Evolutionary conservation across 2,113 vertebrate genomes (phyloP), one percentile per base, ranked within the genome.

Genomic region (Sturnus vulgaris): DNA sequence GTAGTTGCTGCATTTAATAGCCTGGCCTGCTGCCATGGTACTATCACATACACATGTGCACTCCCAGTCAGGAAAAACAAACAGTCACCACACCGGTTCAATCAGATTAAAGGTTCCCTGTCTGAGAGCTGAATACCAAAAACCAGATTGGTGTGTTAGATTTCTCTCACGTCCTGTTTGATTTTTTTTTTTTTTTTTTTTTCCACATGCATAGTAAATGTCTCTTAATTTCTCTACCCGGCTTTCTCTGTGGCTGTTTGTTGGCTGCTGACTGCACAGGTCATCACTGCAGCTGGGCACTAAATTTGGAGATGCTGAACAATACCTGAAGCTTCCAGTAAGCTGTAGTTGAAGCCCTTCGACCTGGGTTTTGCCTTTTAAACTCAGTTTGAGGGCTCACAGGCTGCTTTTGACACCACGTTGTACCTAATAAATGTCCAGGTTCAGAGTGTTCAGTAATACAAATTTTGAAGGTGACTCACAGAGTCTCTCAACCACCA

Each of bases 101-200:
- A 95, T 96, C 76, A 94, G 92, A 92, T 95, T 95, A 95, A 86
- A 95, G 64, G 68, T 64, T 94, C 82, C 75, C 37, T 44, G n/a
- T 80, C 50, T 90, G 85, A 92, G 86, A 92, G 82, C 79, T 93
- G 93, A 96, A 97, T 96, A 92, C 49, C 68, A 94, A 94, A 95
- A 90, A 18, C 17, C 89, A 90, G 91, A 96, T 75, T 77, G 84
- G 35, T 86, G 57, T 66, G 57, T 85, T 42, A 77, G 71, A 92
- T 86, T 91, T 72, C 87, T 96, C 86, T 77, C 1, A 7, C 52
- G 71, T 75, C 86, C 56, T 93, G 42, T 77, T 79, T 86, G 68
- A 42, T 93, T 77, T 82, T 92, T 92, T 93, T 93, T 92, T 91
- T 93, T 92, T 92, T 35, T n/a, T 23, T 37, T 46, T 93, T 88